Conservation (phyloP, 2,888 invertebrate species). For the Oxytorus armatus region DNA sequence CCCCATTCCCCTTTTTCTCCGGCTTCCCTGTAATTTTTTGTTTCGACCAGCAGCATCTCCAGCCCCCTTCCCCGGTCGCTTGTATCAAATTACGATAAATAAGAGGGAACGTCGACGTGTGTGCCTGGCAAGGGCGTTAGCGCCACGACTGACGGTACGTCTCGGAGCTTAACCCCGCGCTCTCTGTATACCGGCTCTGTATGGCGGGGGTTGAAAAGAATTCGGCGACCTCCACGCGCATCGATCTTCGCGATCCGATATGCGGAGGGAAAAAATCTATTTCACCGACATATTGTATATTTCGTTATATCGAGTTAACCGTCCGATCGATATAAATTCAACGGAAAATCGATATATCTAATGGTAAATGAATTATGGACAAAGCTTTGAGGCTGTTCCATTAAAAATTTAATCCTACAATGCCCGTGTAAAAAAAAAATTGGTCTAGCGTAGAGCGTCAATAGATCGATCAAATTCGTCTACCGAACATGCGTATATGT, state of each 20-base stretch:
- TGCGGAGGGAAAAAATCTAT: slow-evolving; percentile 16
- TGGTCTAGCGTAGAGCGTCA: no score
- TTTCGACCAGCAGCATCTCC: slow-evolving; percentile 67
- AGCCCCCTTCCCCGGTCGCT: slow-evolving; percentile 71
- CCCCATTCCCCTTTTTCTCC: slow-evolving; percentile 68
- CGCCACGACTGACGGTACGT: slow-evolving; percentile 65
- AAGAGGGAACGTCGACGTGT: slow-evolving; percentile 78
- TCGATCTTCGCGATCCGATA: slow-evolving; percentile 27
- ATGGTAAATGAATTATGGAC: no score
- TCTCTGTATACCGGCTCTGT: slow-evolving; percentile 37
- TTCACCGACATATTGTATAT: slow-evolving; percentile 26
- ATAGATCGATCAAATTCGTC: no score
- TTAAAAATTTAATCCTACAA: no score
- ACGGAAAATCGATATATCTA: background rate
- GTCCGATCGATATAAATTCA: background rate
- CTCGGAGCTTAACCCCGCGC: slow-evolving; percentile 67
- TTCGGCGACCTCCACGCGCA: slow-evolving; percentile 36
- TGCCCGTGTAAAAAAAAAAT: no score
- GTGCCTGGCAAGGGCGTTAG: slow-evolving; percentile 69
- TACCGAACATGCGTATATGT: no score
- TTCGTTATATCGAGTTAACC: background rate
- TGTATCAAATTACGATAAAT: slow-evolving; percentile 83
- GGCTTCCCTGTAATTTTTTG: slow-evolving; percentile 78
- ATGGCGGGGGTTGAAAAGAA: slow-evolving; percentile 45
- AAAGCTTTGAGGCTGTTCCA: no score